A percentile compares a stretch with the other conserved stretches of the same genome.
phyloP scores from a whole-genome alignment of 2,888 invertebrate genomes.

The Timandra comae region DNA sequence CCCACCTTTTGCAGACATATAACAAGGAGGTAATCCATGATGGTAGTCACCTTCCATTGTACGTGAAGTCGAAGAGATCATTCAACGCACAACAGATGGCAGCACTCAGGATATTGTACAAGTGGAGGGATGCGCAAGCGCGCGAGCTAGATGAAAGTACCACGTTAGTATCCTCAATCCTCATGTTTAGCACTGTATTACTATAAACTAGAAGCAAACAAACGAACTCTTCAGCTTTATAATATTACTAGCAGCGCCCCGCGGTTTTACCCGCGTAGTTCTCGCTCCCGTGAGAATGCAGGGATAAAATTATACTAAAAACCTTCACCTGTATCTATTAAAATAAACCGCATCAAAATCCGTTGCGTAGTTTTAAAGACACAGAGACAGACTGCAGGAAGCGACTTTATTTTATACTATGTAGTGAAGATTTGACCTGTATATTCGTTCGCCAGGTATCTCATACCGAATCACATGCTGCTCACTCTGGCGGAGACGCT shows the following conservation, averaged over 20 bases:
- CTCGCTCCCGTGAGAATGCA: too few species aligned
- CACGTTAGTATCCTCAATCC: constrained; percentile 73
- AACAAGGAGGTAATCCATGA: constrained; percentile 83
- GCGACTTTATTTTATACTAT: too few species aligned
- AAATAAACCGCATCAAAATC: too few species aligned
- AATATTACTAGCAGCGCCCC: too few species aligned
- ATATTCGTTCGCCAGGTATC: constrained; percentile 85
- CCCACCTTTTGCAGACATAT: constrained; percentile 84
- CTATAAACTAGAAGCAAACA: too few species aligned
- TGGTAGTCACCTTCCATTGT: constrained; percentile 85
- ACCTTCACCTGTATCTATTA: too few species aligned
- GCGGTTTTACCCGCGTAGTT: too few species aligned
- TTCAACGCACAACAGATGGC: constrained; percentile 91
- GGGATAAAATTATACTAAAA: too few species aligned
- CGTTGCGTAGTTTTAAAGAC: too few species aligned
- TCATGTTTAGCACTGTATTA: too few species aligned
- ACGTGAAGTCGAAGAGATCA: constrained; percentile 84
- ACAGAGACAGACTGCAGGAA: too few species aligned
- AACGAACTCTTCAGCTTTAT: too few species aligned
- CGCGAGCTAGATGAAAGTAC: constrained; percentile 93
- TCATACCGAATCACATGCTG: constrained; percentile 97
- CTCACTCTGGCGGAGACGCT: constrained; percentile 90
- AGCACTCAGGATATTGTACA: constrained; percentile 87
- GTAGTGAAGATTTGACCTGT: not conserved
- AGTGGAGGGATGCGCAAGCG: constrained; percentile 92